These are phyloP conservation scores for Indri indri DNA, from an alignment of 2,113 vertebrate genomes.

Conservation along the genomic window DNA sequence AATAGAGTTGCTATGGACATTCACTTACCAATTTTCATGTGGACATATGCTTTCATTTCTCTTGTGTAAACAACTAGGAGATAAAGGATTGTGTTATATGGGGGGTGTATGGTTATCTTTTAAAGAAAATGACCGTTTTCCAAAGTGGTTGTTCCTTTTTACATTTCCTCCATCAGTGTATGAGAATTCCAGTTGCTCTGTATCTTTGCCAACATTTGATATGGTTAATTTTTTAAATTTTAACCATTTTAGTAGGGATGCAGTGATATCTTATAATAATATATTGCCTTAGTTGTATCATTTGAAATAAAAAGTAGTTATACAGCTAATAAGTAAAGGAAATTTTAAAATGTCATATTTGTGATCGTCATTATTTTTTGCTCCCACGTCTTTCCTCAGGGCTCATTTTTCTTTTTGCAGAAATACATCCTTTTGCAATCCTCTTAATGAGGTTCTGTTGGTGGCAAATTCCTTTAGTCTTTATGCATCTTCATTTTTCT, in stretches of 20 bases:
- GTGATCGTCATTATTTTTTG: neutral
- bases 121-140: neutral
- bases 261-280: neutral
- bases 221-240: neutral
- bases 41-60: neutral
- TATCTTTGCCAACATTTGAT: neutral
- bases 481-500: neutral
- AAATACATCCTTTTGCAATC: neutral
- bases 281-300: neutral
- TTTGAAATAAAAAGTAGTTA: slow-evolving; percentile 26
- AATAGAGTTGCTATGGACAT: neutral
- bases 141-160: neutral
- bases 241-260: neutral
- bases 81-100: neutral
- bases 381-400: neutral
- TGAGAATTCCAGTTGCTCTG: neutral
- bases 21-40: neutral
- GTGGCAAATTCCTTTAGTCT: neutral
- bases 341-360: neutral
- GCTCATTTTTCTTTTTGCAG: neutral
- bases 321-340: neutral
- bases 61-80: neutral
- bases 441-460: neutral
- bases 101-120: neutral
- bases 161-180: neutral